Base-by-base conservation (phyloP, 2,888 invertebrate species). In the Cephus sareptanus region DNA sequence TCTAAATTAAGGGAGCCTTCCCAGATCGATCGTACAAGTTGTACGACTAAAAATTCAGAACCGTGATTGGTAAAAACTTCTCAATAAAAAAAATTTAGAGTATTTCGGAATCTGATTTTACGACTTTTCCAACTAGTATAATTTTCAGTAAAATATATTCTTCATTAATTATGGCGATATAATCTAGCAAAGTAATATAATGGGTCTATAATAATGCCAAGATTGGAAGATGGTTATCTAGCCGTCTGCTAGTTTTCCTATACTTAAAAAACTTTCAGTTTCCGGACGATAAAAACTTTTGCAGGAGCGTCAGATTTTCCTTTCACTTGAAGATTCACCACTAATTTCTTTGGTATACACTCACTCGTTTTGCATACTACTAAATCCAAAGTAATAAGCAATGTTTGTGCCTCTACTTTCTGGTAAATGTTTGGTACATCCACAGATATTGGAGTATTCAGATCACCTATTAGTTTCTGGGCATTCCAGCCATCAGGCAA, bases 301-400 rank as follows among this genome's bases (percentile, higher is more conserved):
- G 75, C 76, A 6, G 89, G 83, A 4, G 86, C 88, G 75, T 86
- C 81, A 11, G 80, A 23, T 78, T 82, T 85, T 77, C 87, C 88
- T 69, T 85, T 76, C 35, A 91, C 83, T 56, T 83, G 84, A 79
- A 89, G 90, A 68, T 87, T 75, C 23, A 87, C 79, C 3, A 83
- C 84, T 12, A 90, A 80, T 79, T 84, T 88, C 80, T 89, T 89
- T 76, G 88, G 87, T 79, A 91, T 84, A 79, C 91, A 91, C 80
- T 90, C 87, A 40, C 87, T 85, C 12, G 81, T 83, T 78, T 83
- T 90, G 76, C 91, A 91, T 12, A 86, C 86, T 11, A 91, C 83
- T 35, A 90, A 77, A 79, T 90, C 85, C 37, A 91, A 81, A 76
- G 40, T 87, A 70, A 91, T 83, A 56, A 77, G 79, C 31, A 91